phyloP scores from a whole-genome alignment of 1,140 invertebrate genomes.

The Manduca sexta region DNA sequence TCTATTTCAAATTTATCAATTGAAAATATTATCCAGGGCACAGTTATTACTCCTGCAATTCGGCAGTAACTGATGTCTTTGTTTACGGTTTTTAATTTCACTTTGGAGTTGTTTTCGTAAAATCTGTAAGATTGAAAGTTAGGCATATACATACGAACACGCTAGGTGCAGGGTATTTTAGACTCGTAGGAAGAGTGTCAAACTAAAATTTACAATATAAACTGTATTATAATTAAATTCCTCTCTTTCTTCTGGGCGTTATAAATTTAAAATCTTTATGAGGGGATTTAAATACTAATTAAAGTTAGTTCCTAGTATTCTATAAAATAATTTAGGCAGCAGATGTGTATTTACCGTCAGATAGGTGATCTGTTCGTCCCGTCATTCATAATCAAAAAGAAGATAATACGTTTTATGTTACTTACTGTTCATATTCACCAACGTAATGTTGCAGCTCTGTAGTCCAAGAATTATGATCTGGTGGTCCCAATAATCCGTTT shows the following conservation, averaged over 20 bases:
- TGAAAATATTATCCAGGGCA: conserved; percentile 55
- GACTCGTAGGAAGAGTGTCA: too few species aligned
- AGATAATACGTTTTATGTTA: conserved; percentile 9
- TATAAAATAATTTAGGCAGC: too few species aligned
- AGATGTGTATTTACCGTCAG: too few species aligned
- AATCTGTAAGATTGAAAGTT: conserved; percentile 28
- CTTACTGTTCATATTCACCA: conserved; percentile 48
- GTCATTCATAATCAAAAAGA: not conserved
- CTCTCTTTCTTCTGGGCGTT: too few species aligned
- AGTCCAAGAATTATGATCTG: conserved; percentile 32
- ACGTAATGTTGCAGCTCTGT: conserved; percentile 51
- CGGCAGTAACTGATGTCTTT: conserved; percentile 58
- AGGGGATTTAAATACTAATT: too few species aligned
- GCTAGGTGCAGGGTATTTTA: too few species aligned
- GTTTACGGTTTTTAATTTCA: conserved; percentile 43
- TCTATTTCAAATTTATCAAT: conserved; percentile 53
- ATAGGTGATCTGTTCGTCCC: not conserved
- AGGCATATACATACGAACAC: too few species aligned
- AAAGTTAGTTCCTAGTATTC: too few species aligned
- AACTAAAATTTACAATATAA: too few species aligned
- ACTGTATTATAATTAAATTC: too few species aligned
- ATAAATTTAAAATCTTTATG: too few species aligned
- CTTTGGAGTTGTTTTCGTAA: conserved; percentile 53
- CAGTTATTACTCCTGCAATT: conserved; percentile 53
- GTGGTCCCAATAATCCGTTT: conserved; percentile 54